These are phyloP conservation scores for Montipora capitata DNA, from an alignment of 92 coral and sea anemone genomes.

Conservation along the genomic window DNA sequence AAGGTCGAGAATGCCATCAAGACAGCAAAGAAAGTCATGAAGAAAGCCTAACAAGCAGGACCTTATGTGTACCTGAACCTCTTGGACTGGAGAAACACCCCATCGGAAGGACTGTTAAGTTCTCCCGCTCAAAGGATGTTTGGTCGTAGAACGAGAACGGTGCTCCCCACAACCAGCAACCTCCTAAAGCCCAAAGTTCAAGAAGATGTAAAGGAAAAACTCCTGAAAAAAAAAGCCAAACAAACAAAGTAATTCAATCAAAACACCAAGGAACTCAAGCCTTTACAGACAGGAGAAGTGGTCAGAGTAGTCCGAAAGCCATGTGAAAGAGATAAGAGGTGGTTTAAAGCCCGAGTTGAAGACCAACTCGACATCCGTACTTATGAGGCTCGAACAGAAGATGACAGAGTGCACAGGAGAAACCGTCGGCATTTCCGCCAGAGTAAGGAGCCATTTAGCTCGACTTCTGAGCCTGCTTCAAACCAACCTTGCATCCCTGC, in stretches of 20 bases:
- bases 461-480: no score
- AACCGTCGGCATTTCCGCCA: no score
- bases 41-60: slow-evolving; percentile 6
- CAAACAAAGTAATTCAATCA: background rate
- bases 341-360: slow-evolving; percentile 12
- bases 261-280: background rate
- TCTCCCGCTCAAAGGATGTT: slow-evolving; percentile 14
- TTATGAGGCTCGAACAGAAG: slow-evolving; percentile 4
- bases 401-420: background rate
- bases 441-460: no score
- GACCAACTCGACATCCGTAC: slow-evolving; percentile 4
- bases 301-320: background rate
- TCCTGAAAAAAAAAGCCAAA: background rate
- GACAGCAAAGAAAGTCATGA: slow-evolving; percentile 19
- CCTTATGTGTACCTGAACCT: background rate
- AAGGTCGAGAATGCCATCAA: slow-evolving; percentile 44
- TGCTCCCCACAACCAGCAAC: background rate
- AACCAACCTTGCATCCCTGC: no score
- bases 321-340: background rate
- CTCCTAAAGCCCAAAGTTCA: background rate
- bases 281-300: slow-evolving; percentile 3
- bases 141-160: background rate
- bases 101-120: background rate
- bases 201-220: background rate
- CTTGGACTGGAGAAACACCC: slow-evolving; percentile 29